Percentiles rank a stretch among this genome's conserved stretches.
These are phyloP conservation scores for Tetrao urogallus DNA, from an alignment of 2,113 vertebrate genomes.

Conservation along the genomic window DNA sequence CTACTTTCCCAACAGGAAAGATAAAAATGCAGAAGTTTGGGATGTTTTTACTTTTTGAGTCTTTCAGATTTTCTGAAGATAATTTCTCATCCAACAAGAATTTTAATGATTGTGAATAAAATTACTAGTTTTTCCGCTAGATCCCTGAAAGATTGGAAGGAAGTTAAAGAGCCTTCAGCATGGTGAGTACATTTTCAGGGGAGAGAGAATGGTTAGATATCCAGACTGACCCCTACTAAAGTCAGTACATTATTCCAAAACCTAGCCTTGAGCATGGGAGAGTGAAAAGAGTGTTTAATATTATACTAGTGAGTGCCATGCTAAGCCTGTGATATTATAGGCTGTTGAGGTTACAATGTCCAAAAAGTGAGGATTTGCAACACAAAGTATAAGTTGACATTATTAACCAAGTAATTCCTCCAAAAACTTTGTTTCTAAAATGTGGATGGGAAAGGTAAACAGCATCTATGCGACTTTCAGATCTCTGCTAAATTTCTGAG, in stretches of 20 bases:
- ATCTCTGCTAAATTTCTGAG: background rate
- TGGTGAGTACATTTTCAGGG: background rate
- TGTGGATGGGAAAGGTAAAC: background rate
- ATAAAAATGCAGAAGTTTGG: background rate
- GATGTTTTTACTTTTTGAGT: background rate
- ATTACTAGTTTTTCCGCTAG: background rate
- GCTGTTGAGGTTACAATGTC: background rate
- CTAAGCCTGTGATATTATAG: background rate
- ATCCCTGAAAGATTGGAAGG: background rate
- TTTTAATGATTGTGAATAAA: background rate
- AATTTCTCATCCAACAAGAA: background rate
- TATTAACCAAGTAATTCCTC: background rate
- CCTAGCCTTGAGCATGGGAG: fast-evolving
- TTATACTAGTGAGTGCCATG: background rate
- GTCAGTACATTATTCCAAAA: background rate
- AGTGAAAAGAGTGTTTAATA: background rate
- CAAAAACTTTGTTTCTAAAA: background rate
- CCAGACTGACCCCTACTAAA: fast-evolving
- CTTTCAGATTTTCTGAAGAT: background rate
- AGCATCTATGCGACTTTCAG: background rate
- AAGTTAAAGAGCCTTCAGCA: background rate
- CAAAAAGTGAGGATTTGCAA: background rate
- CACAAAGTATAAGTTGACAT: fast-evolving
- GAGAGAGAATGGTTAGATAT: background rate
- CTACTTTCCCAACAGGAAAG: background rate